Evolutionary conservation across 2,888 invertebrate species (phyloP), one percentile per base, ranked within the genome.

Genomic region (Drosophila melanosoma): DNA sequence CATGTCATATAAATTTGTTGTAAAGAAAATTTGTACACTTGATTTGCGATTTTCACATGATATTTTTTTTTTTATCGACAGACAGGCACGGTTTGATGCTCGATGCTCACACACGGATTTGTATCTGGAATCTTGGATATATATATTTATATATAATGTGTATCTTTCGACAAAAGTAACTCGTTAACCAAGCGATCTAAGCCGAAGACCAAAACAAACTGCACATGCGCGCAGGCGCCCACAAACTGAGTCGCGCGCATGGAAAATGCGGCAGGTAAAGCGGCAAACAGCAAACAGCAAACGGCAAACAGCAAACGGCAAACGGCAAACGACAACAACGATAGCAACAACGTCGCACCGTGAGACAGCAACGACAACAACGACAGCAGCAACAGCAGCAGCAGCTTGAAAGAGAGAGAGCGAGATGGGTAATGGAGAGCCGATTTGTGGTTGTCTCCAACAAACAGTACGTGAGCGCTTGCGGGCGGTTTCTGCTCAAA

Each of bases 171-270:
- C 26, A 72, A 53, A 23, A 15, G 42, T 60, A 48, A 65, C 54
- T 67, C 52, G 52, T 76, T 70, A 62, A 73, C 69, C 62, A 69
- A 72, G 42, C 70, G 57, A 58, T 69, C 74, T 61, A 69, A 56
- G 68, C 59, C 62, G 49, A 69, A 80, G 69, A 71, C 68, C 59
- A 81, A 80, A 66, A 68, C 73, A 75, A 87, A 90, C 90, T 90
- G 90, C 90, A 89, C 90, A 83, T 89, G 90, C 89, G 90, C 90
- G 77, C 79, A 86, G 79, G 89, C 90, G 88, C 89, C 82, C 87
- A 82, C 83, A 77, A 90, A 90, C 90, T 87, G 82, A 87, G 70
- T 48, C 71, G 75, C 77, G 87, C 69, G 67, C 69, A 66, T 76
- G 71, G 73, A 82, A 88, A 87, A 79, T 85, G 82, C 72, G 78